Base-by-base conservation (phyloP, 2,888 invertebrate genomes). In the Nymphalis c-album region DNA sequence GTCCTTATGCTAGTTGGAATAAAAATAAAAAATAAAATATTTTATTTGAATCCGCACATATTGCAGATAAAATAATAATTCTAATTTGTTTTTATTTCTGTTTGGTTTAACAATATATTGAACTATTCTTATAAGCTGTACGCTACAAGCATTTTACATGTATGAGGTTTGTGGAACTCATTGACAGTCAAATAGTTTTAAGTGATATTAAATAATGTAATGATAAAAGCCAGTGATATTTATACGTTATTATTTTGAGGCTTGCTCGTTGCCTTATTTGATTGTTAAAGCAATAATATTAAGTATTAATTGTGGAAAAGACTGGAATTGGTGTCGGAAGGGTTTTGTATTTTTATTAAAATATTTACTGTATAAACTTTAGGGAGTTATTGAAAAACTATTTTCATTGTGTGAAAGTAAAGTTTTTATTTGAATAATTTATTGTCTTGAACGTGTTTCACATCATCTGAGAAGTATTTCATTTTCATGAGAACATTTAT, bases 271-370 rank as follows among this genome's bases (percentile, higher is more conserved):
- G 63, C 61, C 46, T 59, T 62, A 62, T 69, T 71, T 66, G 61
- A 69, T 64, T 46, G 10, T 53, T 55, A 51, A 69, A 64, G 63
- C 62, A 62, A 69, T 69, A 73, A 64, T 64, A 50, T 70, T 61
- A 67, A 63, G 68, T 63, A 70, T 67, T 65, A 67, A 65, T 50
- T 63, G 66, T 60, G 48, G 50, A 68, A 70, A 70, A 72, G 72
- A 73, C 71, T 72, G 70, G 63, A 51, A 64, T 50, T 57, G 68
- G 53, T 64, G 60, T 53, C 63, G 63, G 57, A 53, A 51, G 35
- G 50, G 35, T 63, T 40, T 22, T 60, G 51, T 58, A 58, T 61
- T 70, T 66, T 60, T 63, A 55, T 63, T 59, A 64, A 31, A 51
- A 50, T 18, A 18, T 17, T 26, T 50, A 59, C 45, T 53, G 55